Evolutionary conservation across 2,113 vertebrate genomes (phyloP).

Genomic region (Oryzias woworae): DNA sequence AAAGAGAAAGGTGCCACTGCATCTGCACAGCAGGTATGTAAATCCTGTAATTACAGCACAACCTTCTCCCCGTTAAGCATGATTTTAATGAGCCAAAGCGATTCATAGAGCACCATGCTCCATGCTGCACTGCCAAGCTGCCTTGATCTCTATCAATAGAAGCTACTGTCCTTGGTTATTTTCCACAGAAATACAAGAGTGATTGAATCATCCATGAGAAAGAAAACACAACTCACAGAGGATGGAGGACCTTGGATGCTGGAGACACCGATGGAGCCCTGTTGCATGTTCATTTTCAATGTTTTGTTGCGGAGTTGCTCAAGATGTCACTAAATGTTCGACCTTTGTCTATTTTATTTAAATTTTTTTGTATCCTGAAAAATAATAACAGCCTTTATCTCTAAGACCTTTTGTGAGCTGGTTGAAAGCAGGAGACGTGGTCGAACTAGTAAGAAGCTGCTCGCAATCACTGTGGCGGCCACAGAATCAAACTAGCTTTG

Average conservation of each 20-base stretch:
- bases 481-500: slow-evolving; percentile 25
- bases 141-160: slow-evolving; percentile 8
- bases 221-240: slow-evolving; percentile 22
- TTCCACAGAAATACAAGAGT: slow-evolving; percentile 2
- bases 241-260: slow-evolving; percentile 21
- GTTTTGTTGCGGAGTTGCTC: slow-evolving; percentile 46
- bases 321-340: slow-evolving; percentile 11
- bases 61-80: slow-evolving; percentile 17
- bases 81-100: slow-evolving; percentile 27
- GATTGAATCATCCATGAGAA: slow-evolving; percentile 34
- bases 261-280: slow-evolving; percentile 18
- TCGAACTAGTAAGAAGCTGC: slow-evolving; percentile 37
- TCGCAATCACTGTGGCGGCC: slow-evolving; percentile 21
- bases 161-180: slow-evolving; percentile 26
- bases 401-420: slow-evolving; percentile 21
- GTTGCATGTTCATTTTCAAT: slow-evolving; percentile 28
- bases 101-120: slow-evolving; percentile 21
- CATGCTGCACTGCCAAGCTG: slow-evolving; percentile 7
- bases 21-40: slow-evolving; percentile 23
- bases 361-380: slow-evolving; percentile 5
- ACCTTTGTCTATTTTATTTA: slow-evolving; percentile 16
- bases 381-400: slow-evolving; percentile 21
- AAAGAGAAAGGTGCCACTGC: slow-evolving; percentile 9
- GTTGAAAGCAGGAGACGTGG: slow-evolving; percentile 26
- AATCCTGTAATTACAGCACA: slow-evolving; percentile 1